Percentiles rank a stretch among this genome's conserved stretches.
These are phyloP conservation scores for Eurypyga helias DNA, from an alignment of 2,113 vertebrate species.

Conservation along the genomic window DNA sequence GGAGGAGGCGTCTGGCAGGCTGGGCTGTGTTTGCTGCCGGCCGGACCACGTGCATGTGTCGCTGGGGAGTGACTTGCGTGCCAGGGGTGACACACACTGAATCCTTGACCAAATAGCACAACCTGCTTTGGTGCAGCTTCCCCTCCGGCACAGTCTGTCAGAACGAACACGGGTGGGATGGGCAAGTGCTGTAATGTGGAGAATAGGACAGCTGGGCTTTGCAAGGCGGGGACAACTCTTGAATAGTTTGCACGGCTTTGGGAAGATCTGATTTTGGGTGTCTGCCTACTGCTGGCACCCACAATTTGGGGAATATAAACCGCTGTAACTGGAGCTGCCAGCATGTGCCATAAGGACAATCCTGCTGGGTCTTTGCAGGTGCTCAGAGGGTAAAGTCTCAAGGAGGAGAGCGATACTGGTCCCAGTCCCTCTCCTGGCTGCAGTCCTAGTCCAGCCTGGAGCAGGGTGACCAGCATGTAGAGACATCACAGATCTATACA, in stretches of 20 bases:
- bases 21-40: neutral
- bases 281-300: neutral
- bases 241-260: neutral
- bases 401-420: neutral
- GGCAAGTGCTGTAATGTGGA: accelerated
- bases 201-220: neutral
- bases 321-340: neutral
- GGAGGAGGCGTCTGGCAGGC: neutral
- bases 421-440: neutral
- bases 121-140: neutral
- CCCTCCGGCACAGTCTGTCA: neutral
- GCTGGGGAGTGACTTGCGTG: neutral
- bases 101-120: neutral
- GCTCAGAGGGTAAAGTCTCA: neutral
- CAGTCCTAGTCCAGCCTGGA: neutral
- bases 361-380: neutral
- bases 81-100: neutral
- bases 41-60: accelerated
- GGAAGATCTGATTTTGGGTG: accelerated
- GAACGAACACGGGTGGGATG: accelerated
- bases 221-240: neutral
- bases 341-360: accelerated
- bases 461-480: neutral
- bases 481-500: neutral
- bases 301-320: neutral